phyloP scores from a whole-genome alignment of 2,797 vertebrate genomes.

The Otus scops region DNA sequence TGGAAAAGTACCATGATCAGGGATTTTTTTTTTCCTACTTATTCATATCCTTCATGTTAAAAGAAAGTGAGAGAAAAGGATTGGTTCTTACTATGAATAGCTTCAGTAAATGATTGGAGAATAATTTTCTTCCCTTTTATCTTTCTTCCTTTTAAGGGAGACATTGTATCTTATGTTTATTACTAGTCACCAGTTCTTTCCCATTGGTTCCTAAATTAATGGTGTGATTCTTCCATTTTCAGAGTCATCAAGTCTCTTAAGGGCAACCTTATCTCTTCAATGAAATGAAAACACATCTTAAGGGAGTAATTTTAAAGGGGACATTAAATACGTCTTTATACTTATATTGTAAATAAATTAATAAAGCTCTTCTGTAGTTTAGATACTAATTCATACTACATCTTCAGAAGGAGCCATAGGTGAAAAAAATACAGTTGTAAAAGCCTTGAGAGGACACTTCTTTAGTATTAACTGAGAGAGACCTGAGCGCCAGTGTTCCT shows the following conservation, averaged over 20 bases:
- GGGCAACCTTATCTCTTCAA: not conserved
- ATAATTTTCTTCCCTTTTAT: not conserved
- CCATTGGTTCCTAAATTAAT: not conserved
- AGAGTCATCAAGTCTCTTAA: not conserved
- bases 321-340: not conserved
- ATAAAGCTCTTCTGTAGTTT: not conserved
- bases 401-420: not conserved
- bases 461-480: not conserved
- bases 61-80: not conserved
- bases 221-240: not conserved
- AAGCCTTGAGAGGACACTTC: not conserved
- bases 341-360: not conserved
- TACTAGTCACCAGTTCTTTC: not conserved
- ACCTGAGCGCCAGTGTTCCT: not conserved
- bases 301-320: not conserved
- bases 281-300: slow-evolving; percentile 1
- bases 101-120: not conserved
- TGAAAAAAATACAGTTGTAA: not conserved
- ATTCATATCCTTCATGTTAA: not conserved
- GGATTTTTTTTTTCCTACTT: not conserved
- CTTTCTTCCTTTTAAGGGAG: not conserved
- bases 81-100: not conserved
- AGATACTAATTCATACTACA: not conserved
- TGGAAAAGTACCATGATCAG: not conserved
- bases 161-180: not conserved